Base-by-base conservation (phyloP, 1,140 invertebrate genomes). In the Lethrus apterus region DNA sequence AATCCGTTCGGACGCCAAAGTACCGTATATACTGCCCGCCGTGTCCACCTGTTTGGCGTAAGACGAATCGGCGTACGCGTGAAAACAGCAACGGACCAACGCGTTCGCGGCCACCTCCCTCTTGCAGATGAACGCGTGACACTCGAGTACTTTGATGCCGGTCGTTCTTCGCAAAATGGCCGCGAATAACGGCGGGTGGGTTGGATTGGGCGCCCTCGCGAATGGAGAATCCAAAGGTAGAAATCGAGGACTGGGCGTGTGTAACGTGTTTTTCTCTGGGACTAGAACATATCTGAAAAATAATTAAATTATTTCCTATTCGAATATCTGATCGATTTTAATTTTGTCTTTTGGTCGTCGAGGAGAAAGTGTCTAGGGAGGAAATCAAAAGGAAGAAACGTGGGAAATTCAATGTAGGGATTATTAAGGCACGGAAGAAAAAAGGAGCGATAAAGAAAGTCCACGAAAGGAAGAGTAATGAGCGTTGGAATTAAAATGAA, bases 131-230 rank as follows among this genome's bases (percentile, higher is more conserved):
- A 99, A 99, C 18, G 93, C 93, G 71, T 99, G 95, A 75, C 96
- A 99, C 72, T 99, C 96, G 8, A 99, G 75, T 10, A 99, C 93
- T 72, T 98, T 98, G 53, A 98, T 95, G n/a, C 96, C 95, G 5
- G 89, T 89, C 2, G 93, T 97, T 29, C 95, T 77, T 20, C 95
- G 77, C 30, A 98, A 72, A 34, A 99, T 97, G 44, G 93, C 93
- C 20, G 95, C 93, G 70, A 99, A 99, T 30, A 99, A 78, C 5
- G 96, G 95, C 26, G 96, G 96, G 66, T 94, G 89, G 40, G 83
- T 81, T 30, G 79, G 74, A 51, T 83, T 90, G 15, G 86, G 92
- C 44, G 84, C 84, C 29, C 90, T 75, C 1, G 92, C 91, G 67
- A 96, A 96, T 7, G 93, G 93, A 32, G 92, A 94, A 67, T 98